phyloP scores from a whole-genome alignment of 2,888 invertebrate genomes.

The Deladenus siricidicola region DNA sequence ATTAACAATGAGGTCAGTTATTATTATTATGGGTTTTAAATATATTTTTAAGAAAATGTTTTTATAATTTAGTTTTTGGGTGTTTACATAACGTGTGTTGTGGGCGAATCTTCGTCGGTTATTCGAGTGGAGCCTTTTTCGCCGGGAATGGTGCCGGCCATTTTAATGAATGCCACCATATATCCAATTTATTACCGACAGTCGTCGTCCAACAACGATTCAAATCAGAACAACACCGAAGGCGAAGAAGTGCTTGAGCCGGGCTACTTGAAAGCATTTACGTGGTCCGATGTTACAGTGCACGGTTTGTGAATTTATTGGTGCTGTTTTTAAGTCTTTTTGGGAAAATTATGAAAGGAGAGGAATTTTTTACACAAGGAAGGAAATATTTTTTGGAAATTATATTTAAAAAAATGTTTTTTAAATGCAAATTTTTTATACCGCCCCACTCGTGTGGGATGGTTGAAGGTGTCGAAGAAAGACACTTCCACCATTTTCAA shows the following conservation, averaged over 20 bases:
- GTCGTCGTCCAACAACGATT: not conserved
- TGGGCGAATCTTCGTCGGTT: slow-evolving; percentile 80
- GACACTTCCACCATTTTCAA: not conserved
- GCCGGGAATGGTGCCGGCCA: slow-evolving; percentile 79
- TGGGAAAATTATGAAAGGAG: too few relatives aligned
- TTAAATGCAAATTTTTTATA: not conserved
- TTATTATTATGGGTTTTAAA: not conserved
- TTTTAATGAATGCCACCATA: slow-evolving; percentile 71
- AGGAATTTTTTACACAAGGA: too few relatives aligned
- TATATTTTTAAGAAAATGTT: not conserved
- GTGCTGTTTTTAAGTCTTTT: too few relatives aligned
- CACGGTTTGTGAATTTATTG: too few relatives aligned
- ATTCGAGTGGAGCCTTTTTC: slow-evolving; percentile 76
- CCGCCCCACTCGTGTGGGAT: too few relatives aligned
- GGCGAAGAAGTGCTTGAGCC: slow-evolving; percentile 12
- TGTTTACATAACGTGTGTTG: slow-evolving; percentile 67
- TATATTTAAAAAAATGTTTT: too few relatives aligned
- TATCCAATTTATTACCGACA: slow-evolving; percentile 21
- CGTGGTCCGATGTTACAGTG: slow-evolving; percentile 12
- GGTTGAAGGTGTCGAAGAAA: not conserved
- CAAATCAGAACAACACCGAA: not conserved
- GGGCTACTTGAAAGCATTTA: slow-evolving; percentile 14
- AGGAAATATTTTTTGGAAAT: too few relatives aligned
- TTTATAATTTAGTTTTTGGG: slow-evolving; percentile 44
- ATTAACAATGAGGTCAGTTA: slow-evolving; percentile 26